These are phyloP conservation scores for Luidia sarsii DNA, from an alignment of 53 echinoderm and acorn worm genomes.

Conservation along the genomic window DNA sequence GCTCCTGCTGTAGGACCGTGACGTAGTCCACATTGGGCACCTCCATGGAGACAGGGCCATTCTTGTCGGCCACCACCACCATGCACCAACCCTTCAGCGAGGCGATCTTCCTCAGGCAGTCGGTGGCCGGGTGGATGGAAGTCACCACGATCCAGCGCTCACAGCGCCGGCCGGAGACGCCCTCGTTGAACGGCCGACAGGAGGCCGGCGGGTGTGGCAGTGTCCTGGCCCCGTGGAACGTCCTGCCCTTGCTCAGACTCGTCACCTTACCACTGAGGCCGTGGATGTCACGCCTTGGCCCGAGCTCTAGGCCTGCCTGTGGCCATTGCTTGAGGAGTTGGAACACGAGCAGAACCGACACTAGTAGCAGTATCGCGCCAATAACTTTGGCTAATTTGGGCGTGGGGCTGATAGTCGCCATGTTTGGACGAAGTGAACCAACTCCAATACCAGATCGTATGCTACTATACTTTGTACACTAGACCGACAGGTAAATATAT, in stretches of 20 bases:
- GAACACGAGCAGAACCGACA: too few relatives aligned
- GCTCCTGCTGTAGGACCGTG: not conserved
- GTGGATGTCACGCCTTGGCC: too few relatives aligned
- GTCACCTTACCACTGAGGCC: not conserved
- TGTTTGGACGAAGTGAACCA: too few relatives aligned
- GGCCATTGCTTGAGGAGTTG: too few relatives aligned
- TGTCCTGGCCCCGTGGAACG: not conserved
- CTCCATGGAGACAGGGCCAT: slow-evolving; percentile 4
- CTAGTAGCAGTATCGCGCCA: too few relatives aligned
- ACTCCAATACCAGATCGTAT: too few relatives aligned
- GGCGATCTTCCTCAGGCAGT: not conserved
- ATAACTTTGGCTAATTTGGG: too few relatives aligned
- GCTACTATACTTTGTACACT: too few relatives aligned
- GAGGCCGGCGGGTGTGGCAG: not conserved
- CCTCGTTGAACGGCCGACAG: not conserved
- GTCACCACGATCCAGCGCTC: slow-evolving; percentile 29
- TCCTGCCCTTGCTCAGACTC: not conserved
- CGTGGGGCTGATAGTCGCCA: too few relatives aligned
- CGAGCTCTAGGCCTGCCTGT: too few relatives aligned
- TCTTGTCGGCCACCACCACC: slow-evolving; percentile 27
- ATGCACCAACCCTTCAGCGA: too few relatives aligned
- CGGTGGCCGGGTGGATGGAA: not conserved
- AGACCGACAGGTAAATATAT: too few relatives aligned
- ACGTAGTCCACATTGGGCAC: not conserved
- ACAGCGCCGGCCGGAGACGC: not conserved